Base-by-base conservation (phyloP, 2,888 invertebrate genomes). In the Oscheius sp. region DNA sequence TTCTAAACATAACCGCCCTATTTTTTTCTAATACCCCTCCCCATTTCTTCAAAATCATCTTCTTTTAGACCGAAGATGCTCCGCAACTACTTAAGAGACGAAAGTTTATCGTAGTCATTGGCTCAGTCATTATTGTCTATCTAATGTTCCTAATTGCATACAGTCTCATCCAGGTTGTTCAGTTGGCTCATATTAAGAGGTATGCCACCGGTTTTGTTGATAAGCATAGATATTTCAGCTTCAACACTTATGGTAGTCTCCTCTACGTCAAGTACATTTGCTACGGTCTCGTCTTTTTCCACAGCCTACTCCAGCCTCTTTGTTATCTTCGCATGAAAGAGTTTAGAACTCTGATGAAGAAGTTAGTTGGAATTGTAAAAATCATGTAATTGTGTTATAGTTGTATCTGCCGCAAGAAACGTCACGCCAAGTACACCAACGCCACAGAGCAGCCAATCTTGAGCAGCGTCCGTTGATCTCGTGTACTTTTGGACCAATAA, bases 31-130 rank as follows among this genome's bases (percentile, higher is more conserved):
- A 21, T 21, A 21, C 21, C 21, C 21, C 21, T 21, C 33, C 37
- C 1, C n/a, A 13, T 33, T n/a, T 7, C 29, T 21, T 47, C n/a
- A 33, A 48, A 2, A 7, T 29, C n/a, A 7, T 13, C 5, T 37
- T 37, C 48, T 1, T 53, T 53, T 29, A 68, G 68, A 37, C 68
- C 7, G 68, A 51, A 10, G 68, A 68, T 33, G 68, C 68, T 2
- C 68, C 68, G 29, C 68, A 68, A 55, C 37, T 68, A 10, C 75
- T 77, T 7, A 75, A 79, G 4, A 78, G 86, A 21, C 76, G 81
- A 74, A 85, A 84, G 66, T 85, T 84, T 75, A 84, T 83, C 9
- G 53, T 85, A 10, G 85, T 85, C 53, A 85, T 86, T 62, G 86
- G 86, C 37, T 78, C 75, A 57, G 85, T 86, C n/a, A 83, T 85